phyloP scores from a whole-genome alignment of 2,113 vertebrate species.

The Dissostichus mawsoni region DNA sequence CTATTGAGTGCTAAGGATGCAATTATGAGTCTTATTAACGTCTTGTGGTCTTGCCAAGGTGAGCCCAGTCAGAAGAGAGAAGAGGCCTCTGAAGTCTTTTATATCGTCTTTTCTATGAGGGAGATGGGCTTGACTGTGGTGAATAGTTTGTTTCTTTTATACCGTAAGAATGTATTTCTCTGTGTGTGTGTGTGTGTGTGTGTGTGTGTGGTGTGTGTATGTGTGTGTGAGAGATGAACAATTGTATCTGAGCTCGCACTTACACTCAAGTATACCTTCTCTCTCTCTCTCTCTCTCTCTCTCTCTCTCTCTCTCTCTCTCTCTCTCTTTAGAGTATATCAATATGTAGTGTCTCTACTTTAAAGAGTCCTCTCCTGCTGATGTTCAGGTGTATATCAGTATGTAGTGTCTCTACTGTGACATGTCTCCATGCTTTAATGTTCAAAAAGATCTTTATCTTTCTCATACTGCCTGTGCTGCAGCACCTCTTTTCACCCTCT shows the following conservation, averaged over 20 bases:
- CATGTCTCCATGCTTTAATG: too few relatives aligned
- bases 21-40: constrained; percentile 78
- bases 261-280: neutral
- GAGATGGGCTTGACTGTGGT: constrained; percentile 12
- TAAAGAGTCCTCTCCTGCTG: too few relatives aligned
- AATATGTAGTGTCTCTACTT: too few relatives aligned
- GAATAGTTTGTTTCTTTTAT: constrained; percentile 56
- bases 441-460: too few relatives aligned
- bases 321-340: too few relatives aligned
- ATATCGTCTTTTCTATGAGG: constrained; percentile 61
- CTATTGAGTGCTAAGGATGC: constrained; percentile 59
- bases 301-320: too few relatives aligned
- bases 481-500: too few relatives aligned
- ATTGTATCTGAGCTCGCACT: constrained; percentile 11
- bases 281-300: too few relatives aligned
- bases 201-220: neutral
- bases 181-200: neutral
- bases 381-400: too few relatives aligned
- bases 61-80: constrained; percentile 66
- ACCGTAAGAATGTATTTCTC: constrained; percentile 35
- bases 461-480: too few relatives aligned
- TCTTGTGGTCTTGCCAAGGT: constrained; percentile 78
- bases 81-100: constrained; percentile 71
- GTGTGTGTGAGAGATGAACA: constrained; percentile 3
- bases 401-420: too few relatives aligned